These are phyloP conservation scores for Rhineura floridana DNA, from an alignment of 2,113 vertebrate genomes.

Conservation along the genomic window DNA sequence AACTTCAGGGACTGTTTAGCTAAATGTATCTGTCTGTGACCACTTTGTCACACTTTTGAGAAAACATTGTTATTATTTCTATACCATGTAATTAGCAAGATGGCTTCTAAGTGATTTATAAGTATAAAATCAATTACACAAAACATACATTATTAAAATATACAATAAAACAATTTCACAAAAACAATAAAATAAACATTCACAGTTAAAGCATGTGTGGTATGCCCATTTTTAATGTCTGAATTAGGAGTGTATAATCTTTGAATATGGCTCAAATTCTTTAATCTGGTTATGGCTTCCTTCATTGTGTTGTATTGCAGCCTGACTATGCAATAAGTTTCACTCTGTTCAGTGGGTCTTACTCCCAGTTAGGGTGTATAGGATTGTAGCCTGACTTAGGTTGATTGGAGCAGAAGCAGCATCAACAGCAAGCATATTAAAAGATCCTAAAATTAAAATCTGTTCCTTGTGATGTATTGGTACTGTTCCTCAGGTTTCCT, in stretches of 20 bases:
- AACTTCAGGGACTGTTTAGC: background rate
- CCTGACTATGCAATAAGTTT: too few species aligned
- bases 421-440: constrained; percentile 1
- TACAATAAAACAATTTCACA: too few species aligned
- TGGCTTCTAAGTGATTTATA: too few species aligned
- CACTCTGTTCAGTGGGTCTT: background rate
- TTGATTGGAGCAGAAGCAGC: background rate
- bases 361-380: background rate
- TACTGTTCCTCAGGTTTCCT: constrained; percentile 51
- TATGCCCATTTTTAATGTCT: too few species aligned
- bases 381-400: background rate
- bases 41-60: background rate
- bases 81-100: too few species aligned
- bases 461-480: background rate
- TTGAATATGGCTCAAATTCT: background rate
- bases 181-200: too few species aligned
- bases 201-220: too few species aligned
- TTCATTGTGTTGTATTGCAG: too few species aligned
- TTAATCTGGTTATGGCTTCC: background rate
- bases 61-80: background rate
- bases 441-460: constrained; percentile 21
- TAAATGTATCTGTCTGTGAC: background rate
- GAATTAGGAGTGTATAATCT: too few species aligned
- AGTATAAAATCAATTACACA: too few species aligned
- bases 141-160: too few species aligned